A percentile compares a stretch with the other conserved stretches of the same genome.
These are phyloP conservation scores for Bolinopsis microptera DNA, from an alignment of 37 sponge, comb jelly and placozoan species.

Conservation along the genomic window DNA sequence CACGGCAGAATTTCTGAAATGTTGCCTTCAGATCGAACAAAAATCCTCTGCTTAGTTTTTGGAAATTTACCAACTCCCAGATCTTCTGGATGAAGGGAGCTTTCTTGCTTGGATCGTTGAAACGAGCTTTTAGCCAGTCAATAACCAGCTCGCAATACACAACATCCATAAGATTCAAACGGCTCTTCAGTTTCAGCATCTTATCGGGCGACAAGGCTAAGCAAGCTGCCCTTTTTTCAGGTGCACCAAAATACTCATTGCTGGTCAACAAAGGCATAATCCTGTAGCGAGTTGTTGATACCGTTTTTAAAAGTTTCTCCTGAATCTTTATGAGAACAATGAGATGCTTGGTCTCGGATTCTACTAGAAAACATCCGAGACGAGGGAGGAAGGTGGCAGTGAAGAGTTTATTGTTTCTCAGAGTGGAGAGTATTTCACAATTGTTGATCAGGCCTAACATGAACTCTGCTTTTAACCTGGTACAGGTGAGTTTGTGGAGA, in stretches of 20 bases:
- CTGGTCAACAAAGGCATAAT: not conserved
- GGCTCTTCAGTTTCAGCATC: not conserved
- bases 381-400: not conserved
- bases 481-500: not conserved
- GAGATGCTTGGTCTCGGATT: constrained; percentile 1
- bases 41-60: not conserved
- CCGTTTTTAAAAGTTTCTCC: not conserved
- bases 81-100: not conserved
- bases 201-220: not conserved
- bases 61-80: not conserved
- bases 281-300: not conserved
- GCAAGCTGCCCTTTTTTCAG: not conserved
- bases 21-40: not conserved
- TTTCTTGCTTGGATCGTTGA: not conserved
- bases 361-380: not conserved
- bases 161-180: not conserved
- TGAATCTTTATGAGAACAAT: constrained; percentile 2
- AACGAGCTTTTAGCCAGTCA: not conserved
- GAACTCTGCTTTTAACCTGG: not conserved
- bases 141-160: constrained; percentile 11
- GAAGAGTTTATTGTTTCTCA: not conserved
- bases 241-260: not conserved
- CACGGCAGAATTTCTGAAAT: not conserved
- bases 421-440: not conserved
- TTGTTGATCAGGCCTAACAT: not conserved